Percentiles rank a stretch among this genome's conserved stretches.
phyloP scores from a whole-genome alignment of 2,113 vertebrate species.

The Pachypanchax playfairii region DNA sequence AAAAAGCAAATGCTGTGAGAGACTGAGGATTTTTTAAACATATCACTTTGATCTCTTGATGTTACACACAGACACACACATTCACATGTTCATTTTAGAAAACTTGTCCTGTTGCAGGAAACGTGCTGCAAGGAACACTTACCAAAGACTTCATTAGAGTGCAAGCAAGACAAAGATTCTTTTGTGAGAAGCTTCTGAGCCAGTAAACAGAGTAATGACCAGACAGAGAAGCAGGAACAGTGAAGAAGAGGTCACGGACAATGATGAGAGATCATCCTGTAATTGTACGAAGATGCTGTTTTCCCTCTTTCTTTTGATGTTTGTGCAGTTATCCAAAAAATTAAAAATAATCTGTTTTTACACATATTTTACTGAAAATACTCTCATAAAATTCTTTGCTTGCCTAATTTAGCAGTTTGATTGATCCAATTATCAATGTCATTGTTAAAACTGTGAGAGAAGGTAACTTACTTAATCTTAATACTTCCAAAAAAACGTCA shows the following conservation, averaged over 20 bases:
- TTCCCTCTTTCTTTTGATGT: conserved; percentile 9
- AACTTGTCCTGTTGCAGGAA: conserved; percentile 15
- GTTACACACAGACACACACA: conserved; percentile 14
- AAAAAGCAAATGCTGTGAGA: conserved; percentile 55
- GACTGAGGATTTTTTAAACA: conserved; percentile 45
- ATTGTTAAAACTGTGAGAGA: conserved; percentile 5
- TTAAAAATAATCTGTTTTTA: no score
- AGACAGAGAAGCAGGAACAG: conserved; percentile 24
- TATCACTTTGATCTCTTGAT: conserved; percentile 37
- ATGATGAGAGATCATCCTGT: conserved; percentile 15
- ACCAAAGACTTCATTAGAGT: conserved; percentile 63
- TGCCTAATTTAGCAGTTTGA: conserved; percentile 2
- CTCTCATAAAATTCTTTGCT: conserved; percentile 21
- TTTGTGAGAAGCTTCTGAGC: conserved; percentile 52
- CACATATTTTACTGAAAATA: background rate
- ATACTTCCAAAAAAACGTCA: background rate
- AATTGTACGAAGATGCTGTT: conserved; percentile 3
- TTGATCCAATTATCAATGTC: background rate
- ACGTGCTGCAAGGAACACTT: conserved; percentile 44
- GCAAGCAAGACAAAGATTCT: conserved; percentile 39
- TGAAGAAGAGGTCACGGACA: conserved; percentile 20
- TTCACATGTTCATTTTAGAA: background rate
- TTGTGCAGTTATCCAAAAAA: conserved; percentile 18
- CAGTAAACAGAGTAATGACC: conserved; percentile 41
- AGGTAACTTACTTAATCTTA: background rate